Percentiles rank a stretch among this genome's conserved stretches.
These are phyloP conservation scores for Galemys pyrenaicus DNA, from an alignment of 2,113 vertebrate species.

Conservation along the genomic window DNA sequence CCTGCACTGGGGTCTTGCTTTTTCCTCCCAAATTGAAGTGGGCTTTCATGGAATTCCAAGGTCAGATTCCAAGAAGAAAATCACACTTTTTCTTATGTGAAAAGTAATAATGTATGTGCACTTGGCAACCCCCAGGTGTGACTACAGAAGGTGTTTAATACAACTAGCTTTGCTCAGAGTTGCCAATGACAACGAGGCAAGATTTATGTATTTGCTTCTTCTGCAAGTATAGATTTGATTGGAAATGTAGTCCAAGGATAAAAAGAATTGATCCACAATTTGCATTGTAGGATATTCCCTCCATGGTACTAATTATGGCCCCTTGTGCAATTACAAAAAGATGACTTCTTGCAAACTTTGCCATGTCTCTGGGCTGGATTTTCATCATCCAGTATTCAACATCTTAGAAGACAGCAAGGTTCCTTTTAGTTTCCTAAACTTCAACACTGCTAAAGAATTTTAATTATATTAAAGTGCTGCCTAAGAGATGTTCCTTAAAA, in stretches of 20 bases:
- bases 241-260: conserved; percentile 84
- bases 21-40: background rate
- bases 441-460: background rate
- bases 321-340: conserved; percentile 81
- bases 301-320: conserved; percentile 82
- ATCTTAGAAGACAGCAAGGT: background rate
- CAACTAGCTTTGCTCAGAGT: conserved; percentile 81
- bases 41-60: conserved; percentile 47
- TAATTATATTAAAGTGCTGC: background rate
- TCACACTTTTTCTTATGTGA: conserved; percentile 77
- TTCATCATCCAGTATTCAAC: background rate
- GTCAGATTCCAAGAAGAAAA: conserved; percentile 73
- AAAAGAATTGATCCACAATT: conserved; percentile 82
- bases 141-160: conserved; percentile 82
- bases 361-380: background rate
- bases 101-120: conserved; percentile 77
- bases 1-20: background rate
- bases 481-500: background rate
- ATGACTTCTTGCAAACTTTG: background rate
- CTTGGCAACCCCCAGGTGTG: conserved; percentile 71
- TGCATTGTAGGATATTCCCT: conserved; percentile 82
- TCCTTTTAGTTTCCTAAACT: background rate
- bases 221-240: conserved; percentile 82
- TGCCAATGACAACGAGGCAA: conserved; percentile 83
- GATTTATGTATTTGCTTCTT: conserved; percentile 85